Evolutionary conservation across 2,113 vertebrate species (phyloP).

Genomic region (Bufo gargarizans): DNA sequence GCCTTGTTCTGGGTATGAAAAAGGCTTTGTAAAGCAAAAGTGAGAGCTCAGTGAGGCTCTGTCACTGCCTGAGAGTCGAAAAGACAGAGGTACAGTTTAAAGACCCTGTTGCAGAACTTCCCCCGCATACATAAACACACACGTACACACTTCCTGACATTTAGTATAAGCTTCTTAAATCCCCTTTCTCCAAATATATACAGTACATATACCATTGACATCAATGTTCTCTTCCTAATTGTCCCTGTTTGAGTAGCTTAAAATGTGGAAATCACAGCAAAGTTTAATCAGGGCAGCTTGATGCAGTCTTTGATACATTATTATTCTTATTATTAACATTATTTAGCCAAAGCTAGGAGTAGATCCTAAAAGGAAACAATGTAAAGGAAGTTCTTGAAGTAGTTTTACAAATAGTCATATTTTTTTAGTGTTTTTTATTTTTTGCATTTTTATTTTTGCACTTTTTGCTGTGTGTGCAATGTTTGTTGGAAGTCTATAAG

Average conservation of each 20-base stretch:
- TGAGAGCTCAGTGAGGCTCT: constrained; percentile 46
- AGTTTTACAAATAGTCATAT: too few relatives aligned
- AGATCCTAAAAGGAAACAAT: too few relatives aligned
- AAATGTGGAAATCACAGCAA: neutral
- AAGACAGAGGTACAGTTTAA: constrained; percentile 56
- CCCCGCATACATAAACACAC: constrained; percentile 20
- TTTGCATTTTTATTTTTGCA: too few relatives aligned
- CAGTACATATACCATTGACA: neutral
- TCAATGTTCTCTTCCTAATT: neutral
- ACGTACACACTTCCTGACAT: constrained; percentile 25
- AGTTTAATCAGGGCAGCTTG: neutral
- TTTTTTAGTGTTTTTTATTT: too few relatives aligned
- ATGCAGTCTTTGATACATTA: neutral
- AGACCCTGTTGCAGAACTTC: constrained; percentile 1
- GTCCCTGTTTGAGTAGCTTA: neutral
- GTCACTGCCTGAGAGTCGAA: constrained; percentile 25
- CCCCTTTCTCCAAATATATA: neutral
- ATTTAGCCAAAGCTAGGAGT: neutral
- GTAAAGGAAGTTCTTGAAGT: too few relatives aligned
- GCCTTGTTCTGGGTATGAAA: constrained; percentile 34
- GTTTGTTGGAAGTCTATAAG: too few relatives aligned
- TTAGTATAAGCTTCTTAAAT: constrained; percentile 11
- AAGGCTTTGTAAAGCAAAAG: neutral
- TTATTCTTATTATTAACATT: too few relatives aligned
- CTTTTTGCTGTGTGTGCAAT: too few relatives aligned